Conservation (phyloP, 2,797 vertebrate genomes). For the Anguilla anguilla region DNA sequence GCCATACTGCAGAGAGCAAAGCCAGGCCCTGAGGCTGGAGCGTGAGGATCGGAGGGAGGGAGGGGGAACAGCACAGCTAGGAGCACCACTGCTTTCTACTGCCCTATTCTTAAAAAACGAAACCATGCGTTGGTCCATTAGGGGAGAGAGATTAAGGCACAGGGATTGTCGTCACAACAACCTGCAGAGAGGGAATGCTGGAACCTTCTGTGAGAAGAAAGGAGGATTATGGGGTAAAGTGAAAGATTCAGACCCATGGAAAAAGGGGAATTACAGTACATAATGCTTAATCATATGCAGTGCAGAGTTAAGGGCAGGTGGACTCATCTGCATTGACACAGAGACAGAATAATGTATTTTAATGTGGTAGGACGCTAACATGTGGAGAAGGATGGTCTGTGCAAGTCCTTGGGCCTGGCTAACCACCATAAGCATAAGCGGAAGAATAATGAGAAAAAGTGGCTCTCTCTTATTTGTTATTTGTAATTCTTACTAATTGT, state of each 20-base stretch:
- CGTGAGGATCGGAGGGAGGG: not conserved
- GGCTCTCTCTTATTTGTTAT: too few species aligned
- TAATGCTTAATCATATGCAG: not conserved
- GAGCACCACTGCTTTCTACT: not conserved
- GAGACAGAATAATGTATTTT: not conserved
- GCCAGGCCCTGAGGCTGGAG: not conserved
- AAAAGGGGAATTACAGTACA: not conserved
- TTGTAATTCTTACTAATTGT: too few species aligned
- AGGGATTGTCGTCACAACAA: not conserved
- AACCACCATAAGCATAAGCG: too few species aligned
- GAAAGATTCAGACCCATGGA: not conserved
- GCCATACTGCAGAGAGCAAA: not conserved
- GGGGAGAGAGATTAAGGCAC: not conserved
- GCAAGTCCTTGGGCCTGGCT: not conserved
- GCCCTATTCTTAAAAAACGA: not conserved
- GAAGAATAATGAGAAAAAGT: too few species aligned
- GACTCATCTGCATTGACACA: not conserved
- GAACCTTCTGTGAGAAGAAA: not conserved
- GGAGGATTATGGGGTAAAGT: slow-evolving; percentile 1
- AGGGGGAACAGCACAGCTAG: not conserved
- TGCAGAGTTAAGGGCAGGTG: not conserved
- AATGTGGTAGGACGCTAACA: not conserved
- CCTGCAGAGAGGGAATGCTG: not conserved
- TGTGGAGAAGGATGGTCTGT: not conserved
- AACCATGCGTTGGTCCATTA: not conserved